These are phyloP conservation scores for Zygogramma bicolorata DNA, from an alignment of 2,888 invertebrate genomes.

Conservation along the genomic window DNA sequence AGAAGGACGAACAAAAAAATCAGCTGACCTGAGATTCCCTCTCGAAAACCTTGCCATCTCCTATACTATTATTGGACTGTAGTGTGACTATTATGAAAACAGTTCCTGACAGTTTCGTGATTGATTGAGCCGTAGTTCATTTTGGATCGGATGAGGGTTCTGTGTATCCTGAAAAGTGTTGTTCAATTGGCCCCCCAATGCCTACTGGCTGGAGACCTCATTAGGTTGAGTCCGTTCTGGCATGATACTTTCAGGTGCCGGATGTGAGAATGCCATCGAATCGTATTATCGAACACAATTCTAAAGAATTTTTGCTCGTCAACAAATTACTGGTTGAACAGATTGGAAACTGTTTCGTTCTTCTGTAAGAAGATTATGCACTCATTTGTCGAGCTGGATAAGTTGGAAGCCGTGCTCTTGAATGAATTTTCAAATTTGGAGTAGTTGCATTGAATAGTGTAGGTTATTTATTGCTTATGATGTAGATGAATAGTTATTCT, in stretches of 20 bases:
- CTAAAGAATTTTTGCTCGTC: neutral
- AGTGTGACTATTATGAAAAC: too few relatives aligned
- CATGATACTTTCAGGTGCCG: neutral
- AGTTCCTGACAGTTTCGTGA: too few relatives aligned
- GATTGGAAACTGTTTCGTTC: neutral
- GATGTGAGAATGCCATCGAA: neutral
- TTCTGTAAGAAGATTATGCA: neutral
- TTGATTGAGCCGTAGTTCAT: neutral
- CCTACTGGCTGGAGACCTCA: neutral
- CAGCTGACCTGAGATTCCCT: too few relatives aligned
- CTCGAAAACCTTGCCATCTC: too few relatives aligned
- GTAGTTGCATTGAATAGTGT: neutral
- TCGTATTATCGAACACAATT: neutral
- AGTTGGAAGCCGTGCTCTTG: neutral
- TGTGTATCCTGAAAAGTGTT: neutral
- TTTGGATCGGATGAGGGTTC: neutral
- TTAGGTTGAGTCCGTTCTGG: neutral
- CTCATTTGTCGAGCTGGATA: neutral
- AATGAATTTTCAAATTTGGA: neutral
- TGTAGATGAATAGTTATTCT: neutral
- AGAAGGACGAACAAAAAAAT: too few relatives aligned
- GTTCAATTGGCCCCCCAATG: neutral
- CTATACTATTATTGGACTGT: too few relatives aligned
- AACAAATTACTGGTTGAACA: neutral
- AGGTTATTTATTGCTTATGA: neutral